Evolutionary conservation across 2,113 vertebrate species (phyloP).

Genomic region (Acrocephalus kingi): DNA sequence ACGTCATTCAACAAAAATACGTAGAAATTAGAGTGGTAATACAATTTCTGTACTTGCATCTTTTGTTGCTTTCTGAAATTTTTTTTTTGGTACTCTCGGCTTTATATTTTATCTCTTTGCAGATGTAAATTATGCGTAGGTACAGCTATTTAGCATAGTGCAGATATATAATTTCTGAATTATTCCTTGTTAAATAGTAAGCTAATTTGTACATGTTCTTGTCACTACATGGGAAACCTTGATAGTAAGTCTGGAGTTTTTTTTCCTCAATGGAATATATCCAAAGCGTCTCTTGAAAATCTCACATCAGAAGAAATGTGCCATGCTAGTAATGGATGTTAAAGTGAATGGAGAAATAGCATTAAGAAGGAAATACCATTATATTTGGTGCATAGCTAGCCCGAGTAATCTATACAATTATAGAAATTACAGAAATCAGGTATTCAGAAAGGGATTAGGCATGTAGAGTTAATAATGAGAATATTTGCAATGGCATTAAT

Average conservation of each 20-base stretch:
- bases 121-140: background rate
- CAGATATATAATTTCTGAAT: background rate
- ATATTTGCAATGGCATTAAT: background rate
- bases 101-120: background rate
- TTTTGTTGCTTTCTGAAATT: background rate
- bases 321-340: background rate
- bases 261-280: background rate
- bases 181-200: background rate
- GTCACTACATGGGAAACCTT: background rate
- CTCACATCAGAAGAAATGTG: background rate
- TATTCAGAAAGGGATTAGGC: background rate
- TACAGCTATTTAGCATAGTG: background rate
- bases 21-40: background rate
- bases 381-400: background rate
- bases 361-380: background rate
- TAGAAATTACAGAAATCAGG: background rate
- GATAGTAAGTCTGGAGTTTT: rapidly evolving
- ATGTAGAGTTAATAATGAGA: background rate
- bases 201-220: background rate
- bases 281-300: background rate
- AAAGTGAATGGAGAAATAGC: background rate
- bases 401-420: background rate
- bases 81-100: background rate
- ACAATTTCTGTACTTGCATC: background rate
- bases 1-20: background rate